A percentile compares a stretch with the other conserved stretches of the same genome.
Conservation (phyloP, 2,888 invertebrate species). For the Elmis aenea region DNA sequence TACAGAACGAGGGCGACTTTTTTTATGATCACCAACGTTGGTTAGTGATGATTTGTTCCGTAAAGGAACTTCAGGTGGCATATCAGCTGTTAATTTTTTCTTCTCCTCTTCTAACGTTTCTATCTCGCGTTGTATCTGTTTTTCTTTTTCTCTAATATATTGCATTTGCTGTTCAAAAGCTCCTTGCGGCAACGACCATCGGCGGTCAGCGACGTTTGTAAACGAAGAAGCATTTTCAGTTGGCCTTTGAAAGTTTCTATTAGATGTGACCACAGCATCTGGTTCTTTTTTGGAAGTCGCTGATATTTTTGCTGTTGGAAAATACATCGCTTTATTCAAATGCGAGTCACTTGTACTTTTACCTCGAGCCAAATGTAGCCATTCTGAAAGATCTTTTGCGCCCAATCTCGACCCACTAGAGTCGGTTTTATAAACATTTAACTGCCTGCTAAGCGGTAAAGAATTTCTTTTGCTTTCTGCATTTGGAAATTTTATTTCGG, state of each 20-base stretch:
- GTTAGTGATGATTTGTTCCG: constrained; percentile 9
- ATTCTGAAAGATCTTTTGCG: constrained; percentile 47
- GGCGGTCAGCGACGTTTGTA: too few relatives aligned
- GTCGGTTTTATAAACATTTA: too few relatives aligned
- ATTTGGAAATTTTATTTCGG: too few relatives aligned
- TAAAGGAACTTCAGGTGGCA: constrained; percentile 43
- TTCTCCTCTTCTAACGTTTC: constrained; percentile 58
- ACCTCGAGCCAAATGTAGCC: constrained; percentile 49
- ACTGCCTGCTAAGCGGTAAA: too few relatives aligned
- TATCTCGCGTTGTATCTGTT: constrained; percentile 62
- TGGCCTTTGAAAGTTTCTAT: constrained; percentile 7
- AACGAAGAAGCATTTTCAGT: constrained; percentile 6
- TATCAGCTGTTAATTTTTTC: constrained; percentile 35
- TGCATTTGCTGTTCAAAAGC: constrained; percentile 60
- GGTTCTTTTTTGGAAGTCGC: constrained; percentile 23
- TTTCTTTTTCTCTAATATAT: constrained; percentile 62
- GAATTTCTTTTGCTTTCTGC: too few relatives aligned
- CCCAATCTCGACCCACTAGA: constrained; percentile 31
- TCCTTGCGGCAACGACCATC: constrained; percentile 62
- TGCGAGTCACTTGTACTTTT: too few relatives aligned
- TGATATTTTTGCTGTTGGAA: too few relatives aligned
- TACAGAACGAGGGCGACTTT: constrained; percentile 31
- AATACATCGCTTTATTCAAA: too few relatives aligned
- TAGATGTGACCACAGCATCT: not conserved
- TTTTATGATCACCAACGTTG: constrained; percentile 16